These are phyloP conservation scores for Microcaecilia unicolor DNA, from an alignment of 2,797 vertebrate species.

Conservation along the genomic window DNA sequence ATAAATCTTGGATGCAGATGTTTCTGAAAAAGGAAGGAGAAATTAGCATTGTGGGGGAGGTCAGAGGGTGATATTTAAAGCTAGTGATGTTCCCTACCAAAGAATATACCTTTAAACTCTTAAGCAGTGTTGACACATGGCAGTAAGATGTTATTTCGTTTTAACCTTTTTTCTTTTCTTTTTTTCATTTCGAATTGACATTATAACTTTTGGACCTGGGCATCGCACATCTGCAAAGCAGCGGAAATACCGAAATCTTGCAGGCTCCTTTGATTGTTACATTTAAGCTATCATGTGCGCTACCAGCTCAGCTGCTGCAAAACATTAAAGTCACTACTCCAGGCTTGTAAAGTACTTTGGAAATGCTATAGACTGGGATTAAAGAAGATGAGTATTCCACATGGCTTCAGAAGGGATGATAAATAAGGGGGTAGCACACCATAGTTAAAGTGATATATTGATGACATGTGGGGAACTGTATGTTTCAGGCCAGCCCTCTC, in stretches of 20 bases:
- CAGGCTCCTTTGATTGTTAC: constrained; percentile 95
- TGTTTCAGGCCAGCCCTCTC: constrained; percentile 25
- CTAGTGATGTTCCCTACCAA: constrained; percentile 26
- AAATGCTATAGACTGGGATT: constrained; percentile 83
- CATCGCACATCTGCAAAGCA: constrained; percentile 77
- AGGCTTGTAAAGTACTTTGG: constrained; percentile 91
- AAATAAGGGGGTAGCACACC: constrained; percentile 78
- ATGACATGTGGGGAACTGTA: constrained; percentile 69
- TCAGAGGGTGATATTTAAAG: constrained; percentile 51
- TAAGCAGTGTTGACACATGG: constrained; percentile 60
- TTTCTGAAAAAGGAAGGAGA: constrained; percentile 35
- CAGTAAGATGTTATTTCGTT: constrained; percentile 66
- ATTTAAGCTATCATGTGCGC: constrained; percentile 94
- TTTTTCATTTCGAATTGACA: constrained; percentile 66
- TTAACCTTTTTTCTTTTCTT: constrained; percentile 58
- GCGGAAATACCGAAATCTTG: constrained; percentile 87
- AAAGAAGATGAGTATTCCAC: constrained; percentile 94
- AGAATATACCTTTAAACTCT: constrained; percentile 19
- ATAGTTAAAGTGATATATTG: constrained; percentile 86
- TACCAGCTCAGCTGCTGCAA: constrained; percentile 89
- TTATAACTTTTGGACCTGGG: constrained; percentile 65
- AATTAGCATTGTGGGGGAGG: constrained; percentile 46
- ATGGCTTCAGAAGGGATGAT: constrained; percentile 81
- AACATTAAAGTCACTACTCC: constrained; percentile 81
- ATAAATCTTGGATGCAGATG: constrained; percentile 51